Conservation (phyloP, 2,113 vertebrate species). For the Lanius ludovicianus region DNA sequence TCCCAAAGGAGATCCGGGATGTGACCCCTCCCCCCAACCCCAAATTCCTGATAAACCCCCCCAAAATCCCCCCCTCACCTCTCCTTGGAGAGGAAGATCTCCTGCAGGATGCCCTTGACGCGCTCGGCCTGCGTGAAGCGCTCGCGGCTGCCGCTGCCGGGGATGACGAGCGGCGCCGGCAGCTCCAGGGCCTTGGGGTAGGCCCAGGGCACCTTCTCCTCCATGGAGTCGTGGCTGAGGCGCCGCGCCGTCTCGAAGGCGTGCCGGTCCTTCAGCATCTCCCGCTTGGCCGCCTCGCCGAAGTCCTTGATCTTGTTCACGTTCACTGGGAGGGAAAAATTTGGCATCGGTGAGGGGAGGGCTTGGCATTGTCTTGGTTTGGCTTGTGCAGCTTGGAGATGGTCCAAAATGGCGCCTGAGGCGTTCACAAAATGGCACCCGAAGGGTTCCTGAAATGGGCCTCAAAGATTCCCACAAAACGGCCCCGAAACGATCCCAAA, state of each 20-base stretch:
- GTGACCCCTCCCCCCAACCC: rapidly evolving
- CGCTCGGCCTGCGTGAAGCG: slow-evolving; percentile 87
- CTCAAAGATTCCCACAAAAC: not conserved
- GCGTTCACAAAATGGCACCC: not conserved
- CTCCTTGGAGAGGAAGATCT: slow-evolving; percentile 94
- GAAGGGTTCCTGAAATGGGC: rapidly evolving
- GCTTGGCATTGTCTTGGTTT: rapidly evolving
- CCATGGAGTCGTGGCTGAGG: slow-evolving; percentile 92
- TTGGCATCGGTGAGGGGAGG: rapidly evolving
- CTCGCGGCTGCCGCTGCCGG: slow-evolving; percentile 87
- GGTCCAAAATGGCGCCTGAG: not conserved
- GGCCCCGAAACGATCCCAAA: not conserved
- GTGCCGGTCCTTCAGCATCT: slow-evolving; percentile 91
- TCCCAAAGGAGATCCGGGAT: rapidly evolving
- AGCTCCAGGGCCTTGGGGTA: slow-evolving; percentile 82
- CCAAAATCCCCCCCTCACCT: slow-evolving; percentile 61
- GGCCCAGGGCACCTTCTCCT: slow-evolving; percentile 89
- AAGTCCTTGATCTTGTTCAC: slow-evolving; percentile 98
- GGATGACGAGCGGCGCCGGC: slow-evolving; percentile 74
- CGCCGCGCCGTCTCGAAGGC: slow-evolving; percentile 92
- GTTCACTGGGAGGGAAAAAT: slow-evolving; percentile 74
- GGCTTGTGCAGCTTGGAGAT: rapidly evolving
- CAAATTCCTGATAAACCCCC: rapidly evolving
- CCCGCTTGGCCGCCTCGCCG: slow-evolving; percentile 90
- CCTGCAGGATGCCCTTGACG: slow-evolving; percentile 93